Percentiles rank a stretch among this genome's conserved stretches.
Evolutionary conservation across 1,140 invertebrate genomes (phyloP).

Genomic region (Ceratitis capitata): DNA sequence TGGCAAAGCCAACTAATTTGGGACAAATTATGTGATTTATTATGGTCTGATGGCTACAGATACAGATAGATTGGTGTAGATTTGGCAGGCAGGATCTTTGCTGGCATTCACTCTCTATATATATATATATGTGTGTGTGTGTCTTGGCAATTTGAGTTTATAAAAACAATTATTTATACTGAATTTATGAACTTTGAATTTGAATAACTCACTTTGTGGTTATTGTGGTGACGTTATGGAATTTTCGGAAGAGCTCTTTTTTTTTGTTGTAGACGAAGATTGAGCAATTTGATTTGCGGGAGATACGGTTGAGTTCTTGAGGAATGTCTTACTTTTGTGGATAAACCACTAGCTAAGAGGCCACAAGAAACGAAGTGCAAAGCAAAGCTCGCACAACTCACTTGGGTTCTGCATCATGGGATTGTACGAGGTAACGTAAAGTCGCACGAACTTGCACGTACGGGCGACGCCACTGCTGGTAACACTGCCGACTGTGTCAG

Average conservation of each 20-base stretch:
- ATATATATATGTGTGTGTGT: neutral
- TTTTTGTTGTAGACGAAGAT: neutral
- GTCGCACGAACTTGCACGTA: too few relatives aligned
- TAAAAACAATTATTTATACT: neutral
- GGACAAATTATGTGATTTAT: constrained; percentile 37
- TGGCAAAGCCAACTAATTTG: constrained; percentile 25
- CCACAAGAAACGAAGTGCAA: too few relatives aligned
- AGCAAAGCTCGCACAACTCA: too few relatives aligned
- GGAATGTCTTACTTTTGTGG: too few relatives aligned
- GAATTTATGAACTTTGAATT: constrained; percentile 16
- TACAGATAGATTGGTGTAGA: neutral
- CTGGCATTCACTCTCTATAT: neutral
- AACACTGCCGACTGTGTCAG: too few relatives aligned
- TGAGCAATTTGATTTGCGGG: neutral
- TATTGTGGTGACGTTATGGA: neutral
- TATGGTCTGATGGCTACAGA: constrained; percentile 15
- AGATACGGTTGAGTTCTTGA: too few relatives aligned
- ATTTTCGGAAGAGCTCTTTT: neutral
- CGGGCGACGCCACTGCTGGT: too few relatives aligned
- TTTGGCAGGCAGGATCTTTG: neutral
- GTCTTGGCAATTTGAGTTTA: neutral
- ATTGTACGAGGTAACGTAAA: too few relatives aligned
- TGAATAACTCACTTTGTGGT: constrained; percentile 8
- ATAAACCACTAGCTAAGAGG: too few relatives aligned
- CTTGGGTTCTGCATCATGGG: too few relatives aligned